Conservation (phyloP, 2,888 invertebrate species). For the Nephrotoma guestfalica region DNA sequence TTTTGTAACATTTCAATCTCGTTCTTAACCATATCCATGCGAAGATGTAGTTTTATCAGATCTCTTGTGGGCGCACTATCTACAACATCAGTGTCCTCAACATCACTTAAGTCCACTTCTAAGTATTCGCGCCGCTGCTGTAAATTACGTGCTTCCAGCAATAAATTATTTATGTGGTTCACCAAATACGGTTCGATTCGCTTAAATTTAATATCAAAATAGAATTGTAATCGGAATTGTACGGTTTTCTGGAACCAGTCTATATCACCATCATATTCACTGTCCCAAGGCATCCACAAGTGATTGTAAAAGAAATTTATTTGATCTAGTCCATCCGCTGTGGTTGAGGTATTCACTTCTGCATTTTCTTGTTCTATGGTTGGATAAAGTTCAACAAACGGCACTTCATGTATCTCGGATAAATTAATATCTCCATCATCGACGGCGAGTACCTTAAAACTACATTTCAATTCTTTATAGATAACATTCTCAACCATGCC, state of each 20-base stretch:
- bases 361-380: slow-evolving; percentile 38
- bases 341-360: slow-evolving; percentile 36
- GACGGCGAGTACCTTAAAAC: slow-evolving; percentile 38
- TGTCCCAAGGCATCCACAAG: slow-evolving; percentile 48
- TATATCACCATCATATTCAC: slow-evolving; percentile 38
- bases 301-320: slow-evolving; percentile 43
- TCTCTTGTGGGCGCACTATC: slow-evolving; percentile 26
- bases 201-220: slow-evolving; percentile 41
- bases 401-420: slow-evolving; percentile 39
- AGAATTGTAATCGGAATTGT: slow-evolving; percentile 38
- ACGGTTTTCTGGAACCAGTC: slow-evolving; percentile 42
- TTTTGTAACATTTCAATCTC: slow-evolving; percentile 45
- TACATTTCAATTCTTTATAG: slow-evolving; percentile 34
- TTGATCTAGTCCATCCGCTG: slow-evolving; percentile 43
- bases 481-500: slow-evolving; percentile 38
- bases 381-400: slow-evolving; percentile 41
- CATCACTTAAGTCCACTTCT: slow-evolving; percentile 27
- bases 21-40: slow-evolving; percentile 39
- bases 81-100: slow-evolving; percentile 25
- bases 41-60: slow-evolving; percentile 39
- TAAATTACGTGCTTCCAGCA: slow-evolving; percentile 39
- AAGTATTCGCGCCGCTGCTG: slow-evolving; percentile 34
- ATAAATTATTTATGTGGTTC: slow-evolving; percentile 36
- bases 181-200: slow-evolving; percentile 35
- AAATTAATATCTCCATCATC: slow-evolving; percentile 41